Percentiles rank a stretch among this genome's conserved stretches.
Evolutionary conservation across 1,140 invertebrate species (phyloP).

Genomic region (Popillia japonica): DNA sequence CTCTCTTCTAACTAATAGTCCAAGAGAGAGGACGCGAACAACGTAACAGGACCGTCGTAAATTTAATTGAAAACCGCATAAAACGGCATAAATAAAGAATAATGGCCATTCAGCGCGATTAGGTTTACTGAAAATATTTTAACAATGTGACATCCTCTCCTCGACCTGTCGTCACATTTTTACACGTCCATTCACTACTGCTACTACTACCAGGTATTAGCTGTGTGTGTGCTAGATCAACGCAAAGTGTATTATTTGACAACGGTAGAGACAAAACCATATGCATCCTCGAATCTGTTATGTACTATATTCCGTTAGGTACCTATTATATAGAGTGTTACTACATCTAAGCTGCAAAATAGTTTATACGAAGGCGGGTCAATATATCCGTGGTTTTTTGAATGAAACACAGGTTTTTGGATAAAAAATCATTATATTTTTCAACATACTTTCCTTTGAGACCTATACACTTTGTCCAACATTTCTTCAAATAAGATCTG

Average conservation of each 20-base stretch:
- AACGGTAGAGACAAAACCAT: not conserved
- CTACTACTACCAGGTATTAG: not conserved
- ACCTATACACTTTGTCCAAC: too few species aligned
- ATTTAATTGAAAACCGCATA: conserved; percentile 13
- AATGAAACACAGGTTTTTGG: too few species aligned
- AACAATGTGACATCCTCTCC: conserved; percentile 5
- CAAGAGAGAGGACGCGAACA: not conserved
- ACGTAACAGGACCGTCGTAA: conserved; percentile 13
- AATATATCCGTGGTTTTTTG: too few species aligned
- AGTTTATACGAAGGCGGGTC: too few species aligned
- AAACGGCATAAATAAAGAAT: conserved; percentile 19
- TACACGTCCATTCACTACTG: conserved; percentile 14
- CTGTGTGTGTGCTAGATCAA: not conserved
- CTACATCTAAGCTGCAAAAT: too few species aligned
- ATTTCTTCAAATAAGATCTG: too few species aligned
- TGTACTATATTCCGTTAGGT: not conserved
- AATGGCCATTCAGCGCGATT: conserved; percentile 17
- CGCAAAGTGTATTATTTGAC: not conserved
- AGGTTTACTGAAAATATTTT: conserved; percentile 19
- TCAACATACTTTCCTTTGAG: too few species aligned
- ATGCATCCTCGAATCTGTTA: not conserved
- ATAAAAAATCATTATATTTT: too few species aligned
- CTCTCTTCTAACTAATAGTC: too few species aligned
- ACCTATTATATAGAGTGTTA: not conserved
- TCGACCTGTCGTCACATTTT: not conserved